Evolutionary conservation across 2,113 vertebrate genomes (phyloP).

Genomic region (Apteryx mantelli): DNA sequence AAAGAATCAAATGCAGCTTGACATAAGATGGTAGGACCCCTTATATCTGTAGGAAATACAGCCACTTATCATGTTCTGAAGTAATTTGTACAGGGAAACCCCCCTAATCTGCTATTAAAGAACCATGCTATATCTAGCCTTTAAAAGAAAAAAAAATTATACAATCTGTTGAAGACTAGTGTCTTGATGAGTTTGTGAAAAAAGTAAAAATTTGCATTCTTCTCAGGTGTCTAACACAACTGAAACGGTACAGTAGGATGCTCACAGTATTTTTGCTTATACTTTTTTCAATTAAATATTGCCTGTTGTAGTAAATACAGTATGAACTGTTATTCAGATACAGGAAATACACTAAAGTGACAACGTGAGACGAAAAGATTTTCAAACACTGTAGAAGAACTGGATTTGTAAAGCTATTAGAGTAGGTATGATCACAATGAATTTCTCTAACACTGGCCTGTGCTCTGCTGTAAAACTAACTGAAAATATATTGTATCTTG

Average conservation of each 20-base stretch:
- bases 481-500: conserved; percentile 16
- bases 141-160: neutral
- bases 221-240: neutral
- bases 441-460: neutral
- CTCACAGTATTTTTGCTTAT: neutral
- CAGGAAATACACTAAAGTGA: neutral
- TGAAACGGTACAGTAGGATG: neutral
- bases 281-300: neutral
- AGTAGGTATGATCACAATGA: neutral
- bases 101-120: neutral
- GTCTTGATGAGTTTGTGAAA: neutral
- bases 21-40: neutral
- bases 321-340: neutral
- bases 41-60: neutral
- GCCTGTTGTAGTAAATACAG: neutral
- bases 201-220: neutral
- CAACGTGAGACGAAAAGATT: neutral
- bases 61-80: neutral
- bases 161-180: neutral
- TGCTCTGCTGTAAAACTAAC: neutral
- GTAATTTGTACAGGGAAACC: neutral
- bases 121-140: neutral
- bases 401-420: neutral
- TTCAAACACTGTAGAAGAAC: neutral
- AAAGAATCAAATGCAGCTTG: neutral